phyloP scores from a whole-genome alignment of 2,797 vertebrate genomes.

The Dallia pectoralis region DNA sequence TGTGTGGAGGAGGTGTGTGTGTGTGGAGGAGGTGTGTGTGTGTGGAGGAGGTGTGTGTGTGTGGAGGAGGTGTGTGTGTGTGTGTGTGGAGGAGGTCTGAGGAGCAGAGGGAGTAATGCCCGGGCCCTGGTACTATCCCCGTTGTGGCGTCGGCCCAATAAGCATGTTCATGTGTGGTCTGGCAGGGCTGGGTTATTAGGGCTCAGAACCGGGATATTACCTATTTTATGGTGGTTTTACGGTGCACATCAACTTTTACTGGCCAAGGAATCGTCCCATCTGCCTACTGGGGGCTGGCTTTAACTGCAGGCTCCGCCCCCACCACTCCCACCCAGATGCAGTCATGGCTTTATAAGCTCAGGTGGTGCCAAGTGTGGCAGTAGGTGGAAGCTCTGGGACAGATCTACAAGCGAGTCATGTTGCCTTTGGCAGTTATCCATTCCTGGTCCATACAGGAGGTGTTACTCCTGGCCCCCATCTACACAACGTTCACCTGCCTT shows the following conservation, averaged over 20 bases:
- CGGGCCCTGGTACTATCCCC: neutral
- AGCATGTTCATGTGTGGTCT: neutral
- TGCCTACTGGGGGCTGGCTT: neutral
- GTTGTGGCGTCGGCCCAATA: neutral
- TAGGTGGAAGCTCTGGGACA: neutral
- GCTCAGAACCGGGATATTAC: neutral
- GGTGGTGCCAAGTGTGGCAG: neutral
- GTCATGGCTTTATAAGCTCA: neutral
- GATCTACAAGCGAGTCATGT: neutral
- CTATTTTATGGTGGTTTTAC: conserved; percentile 10
- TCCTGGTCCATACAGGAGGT: neutral
- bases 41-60: neutral
- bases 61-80: neutral
- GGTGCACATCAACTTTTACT: conserved; percentile 16
- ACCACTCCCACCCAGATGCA: neutral
- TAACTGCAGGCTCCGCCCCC: neutral
- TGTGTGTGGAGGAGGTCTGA: neutral
- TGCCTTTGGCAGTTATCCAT: neutral
- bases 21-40: neutral
- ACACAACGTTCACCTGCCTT: neutral
- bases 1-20: neutral
- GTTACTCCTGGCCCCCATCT: neutral
- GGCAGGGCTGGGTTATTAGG: neutral
- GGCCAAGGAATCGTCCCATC: conserved; percentile 1
- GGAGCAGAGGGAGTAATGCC: neutral